Evolutionary conservation across 2,888 invertebrate species (phyloP), one percentile per base, ranked within the genome.

Genomic region (Dicyrtomina minuta): DNA sequence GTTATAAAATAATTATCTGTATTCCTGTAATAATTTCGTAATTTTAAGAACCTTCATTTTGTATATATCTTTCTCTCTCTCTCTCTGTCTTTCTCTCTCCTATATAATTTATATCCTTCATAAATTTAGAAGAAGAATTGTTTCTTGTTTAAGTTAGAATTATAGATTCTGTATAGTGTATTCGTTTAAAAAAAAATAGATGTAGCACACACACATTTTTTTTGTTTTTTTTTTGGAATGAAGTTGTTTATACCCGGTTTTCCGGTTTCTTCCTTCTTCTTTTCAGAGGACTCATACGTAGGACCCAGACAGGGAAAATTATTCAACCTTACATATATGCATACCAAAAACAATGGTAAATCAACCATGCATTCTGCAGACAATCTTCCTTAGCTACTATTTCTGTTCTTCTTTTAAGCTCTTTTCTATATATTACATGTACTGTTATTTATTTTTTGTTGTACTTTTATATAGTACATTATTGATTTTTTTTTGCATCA

Each of bases 301-400:
- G n/a, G n/a, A n/a, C n/a, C 39, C 53, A 69, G 72, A 62, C 69
- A 72, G 66, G 51, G 71, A 62, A 66, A 69, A 61, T 72, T 68
- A 60, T 41, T 58, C 43, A n/a, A n/a, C n/a, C n/a, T n/a, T n/a
- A n/a, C n/a, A n/a, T n/a, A n/a, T n/a, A 33, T 65, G 61, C 59
- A 44, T 61, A 51, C 26, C 17, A 33, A 33, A 33, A 33, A 5
- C 33, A 66, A 59, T 61, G 70, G 70, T 70, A 70, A 70, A 66
- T 56, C 10, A 56, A 49, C 60, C 59, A 67, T 67, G 58, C 58
- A 55, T 43, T 66, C 24, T 33, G 41, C 60, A 67, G 51, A 67
- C 20, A 49, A 49, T 49, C 59, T 67, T 24, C 67, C 56, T 56
- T 66, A 58, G 39, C 58, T 62, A 41, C 65, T 51, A 41, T 53